Base-by-base conservation (phyloP, 1,140 invertebrate genomes). In the Chironomus tepperi region DNA sequence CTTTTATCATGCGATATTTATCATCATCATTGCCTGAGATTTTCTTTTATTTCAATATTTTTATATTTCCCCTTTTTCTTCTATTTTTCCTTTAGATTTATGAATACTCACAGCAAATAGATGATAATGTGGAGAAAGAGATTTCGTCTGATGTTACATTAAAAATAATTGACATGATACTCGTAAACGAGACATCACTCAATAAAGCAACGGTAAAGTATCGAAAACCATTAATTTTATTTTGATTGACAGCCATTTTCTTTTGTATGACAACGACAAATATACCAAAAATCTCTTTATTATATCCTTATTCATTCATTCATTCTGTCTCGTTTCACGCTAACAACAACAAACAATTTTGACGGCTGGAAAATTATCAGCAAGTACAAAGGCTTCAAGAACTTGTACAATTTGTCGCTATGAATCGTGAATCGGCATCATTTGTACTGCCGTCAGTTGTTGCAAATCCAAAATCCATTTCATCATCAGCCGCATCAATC, bases 301-400 rank as follows among this genome's bases (percentile, higher is more conserved):
- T 34, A 34, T 34, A 34, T 34, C 24, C 24, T 34, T 34, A 34
- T 74, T 47, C 7, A 34, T 3, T 10, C 16, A 65, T 74, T 74
- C 18, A 43, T 43, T 16, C 42, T 15, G 9, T 73, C 1, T 73
- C 3, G 15, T 57, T 47, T 57, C 12, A 5, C 12, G n/a, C 47
- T 47, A 76, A 34, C 24, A 34, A 34, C 24, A 34, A 34, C 1
- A 34, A 34, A 34, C n/a, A 34, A 34, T 2, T 34, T 5, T 34
- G 24, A 34, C 24, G 24, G 24, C 24, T 34, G 24, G 24, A 34
- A 34, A 34, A 34, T 34, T 34, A 78, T 42, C 78, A 82, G 81
- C 81, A 82, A 82, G 81, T 82, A 77, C 81, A 82, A 78, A 81
- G 82, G 76, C 78, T 82, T 74, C 81, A 82, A 77, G 77, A 80